Conservation (phyloP, 1,140 invertebrate species). For the Penaeus vannamei region DNA sequence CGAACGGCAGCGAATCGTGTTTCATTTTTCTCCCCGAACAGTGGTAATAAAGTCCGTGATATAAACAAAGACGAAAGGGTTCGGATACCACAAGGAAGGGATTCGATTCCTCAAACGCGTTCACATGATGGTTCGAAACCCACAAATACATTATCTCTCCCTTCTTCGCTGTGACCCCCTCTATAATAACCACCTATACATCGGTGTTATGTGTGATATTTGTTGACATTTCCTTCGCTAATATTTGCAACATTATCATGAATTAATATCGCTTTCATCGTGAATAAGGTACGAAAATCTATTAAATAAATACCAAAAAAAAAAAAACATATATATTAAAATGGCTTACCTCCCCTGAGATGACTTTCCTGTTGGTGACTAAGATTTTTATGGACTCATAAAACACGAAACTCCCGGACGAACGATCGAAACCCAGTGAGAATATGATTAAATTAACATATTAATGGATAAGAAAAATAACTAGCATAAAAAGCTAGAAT, state of each 20-base stretch:
- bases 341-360: no score
- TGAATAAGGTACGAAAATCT: constrained; percentile 18
- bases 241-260: constrained; percentile 45
- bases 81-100: no score
- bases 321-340: background rate
- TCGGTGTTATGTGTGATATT: constrained; percentile 54
- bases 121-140: no score
- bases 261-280: constrained; percentile 49
- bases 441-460: constrained; percentile 33
- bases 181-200: constrained; percentile 39
- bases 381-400: background rate
- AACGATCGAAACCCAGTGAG: constrained; percentile 45
- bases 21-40: no score
- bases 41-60: no score
- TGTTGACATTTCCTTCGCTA: constrained; percentile 52
- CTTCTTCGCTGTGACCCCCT: constrained; percentile 33
- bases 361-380: no score
- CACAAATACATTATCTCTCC: constrained; percentile 12
- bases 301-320: background rate
- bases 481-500: no score
- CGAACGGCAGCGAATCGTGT: no score
- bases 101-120: no score
- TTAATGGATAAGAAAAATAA: no score
- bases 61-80: no score
- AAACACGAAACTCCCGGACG: constrained; percentile 36